Conservation (phyloP, 2,797 vertebrate genomes). For the Neoniphon sammara region DNA sequence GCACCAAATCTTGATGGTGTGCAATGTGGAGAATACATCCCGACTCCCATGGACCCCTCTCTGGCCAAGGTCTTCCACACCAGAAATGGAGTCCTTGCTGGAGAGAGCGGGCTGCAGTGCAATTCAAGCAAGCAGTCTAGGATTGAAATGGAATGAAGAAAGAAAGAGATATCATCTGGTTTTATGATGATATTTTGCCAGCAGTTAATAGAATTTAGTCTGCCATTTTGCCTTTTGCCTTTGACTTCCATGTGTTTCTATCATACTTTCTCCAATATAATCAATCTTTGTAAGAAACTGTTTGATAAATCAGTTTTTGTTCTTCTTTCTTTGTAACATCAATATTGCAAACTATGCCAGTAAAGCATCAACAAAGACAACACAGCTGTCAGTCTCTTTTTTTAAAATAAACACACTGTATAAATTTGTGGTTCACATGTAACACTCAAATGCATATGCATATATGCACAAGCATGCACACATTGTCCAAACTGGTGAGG, state of each 20-base stretch:
- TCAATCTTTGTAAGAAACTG: too few relatives aligned
- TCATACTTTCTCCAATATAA: too few relatives aligned
- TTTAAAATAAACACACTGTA: background rate
- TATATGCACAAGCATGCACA: background rate
- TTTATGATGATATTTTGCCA: background rate
- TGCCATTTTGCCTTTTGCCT: background rate
- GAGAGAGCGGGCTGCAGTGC: background rate
- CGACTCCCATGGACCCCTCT: constrained; percentile 31
- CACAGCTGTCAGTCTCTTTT: background rate
- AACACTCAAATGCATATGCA: background rate
- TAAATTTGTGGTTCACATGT: background rate
- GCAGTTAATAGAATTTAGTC: background rate
- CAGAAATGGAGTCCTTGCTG: constrained; percentile 45
- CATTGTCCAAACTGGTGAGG: background rate
- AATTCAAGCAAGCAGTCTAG: background rate
- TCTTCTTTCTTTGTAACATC: background rate
- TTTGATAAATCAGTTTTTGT: background rate
- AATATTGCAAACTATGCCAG: background rate
- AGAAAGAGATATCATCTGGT: background rate
- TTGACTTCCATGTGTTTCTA: background rate
- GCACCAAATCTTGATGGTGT: constrained; percentile 50
- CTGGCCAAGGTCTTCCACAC: constrained; percentile 33
- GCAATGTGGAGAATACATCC: constrained; percentile 41
- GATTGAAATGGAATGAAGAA: background rate
- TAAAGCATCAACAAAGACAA: constrained; percentile 4